Conservation (phyloP, 2,888 invertebrate genomes). For the Stomorhina lunata region DNA sequence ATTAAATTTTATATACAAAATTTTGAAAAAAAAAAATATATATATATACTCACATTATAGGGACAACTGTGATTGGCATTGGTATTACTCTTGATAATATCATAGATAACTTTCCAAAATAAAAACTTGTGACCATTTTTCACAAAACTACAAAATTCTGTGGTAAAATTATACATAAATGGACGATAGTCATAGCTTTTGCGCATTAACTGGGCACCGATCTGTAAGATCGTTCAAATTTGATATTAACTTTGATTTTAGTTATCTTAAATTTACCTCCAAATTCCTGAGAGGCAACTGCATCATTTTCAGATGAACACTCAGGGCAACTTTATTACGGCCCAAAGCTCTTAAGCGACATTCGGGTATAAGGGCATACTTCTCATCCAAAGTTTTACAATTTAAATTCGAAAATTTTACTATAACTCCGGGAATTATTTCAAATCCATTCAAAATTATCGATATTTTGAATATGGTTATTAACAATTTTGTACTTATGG, state of each 20-base stretch:
- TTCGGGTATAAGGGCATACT: background rate
- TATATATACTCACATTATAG: constrained; percentile 22
- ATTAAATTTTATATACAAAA: background rate
- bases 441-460: background rate
- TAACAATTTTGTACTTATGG: too few relatives aligned
- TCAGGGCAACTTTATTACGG: constrained; percentile 5
- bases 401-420: constrained; percentile 22
- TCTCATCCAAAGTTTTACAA: constrained; percentile 13
- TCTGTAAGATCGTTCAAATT: background rate
- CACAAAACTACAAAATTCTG: constrained; percentile 14
- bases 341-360: constrained; percentile 28
- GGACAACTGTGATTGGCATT: constrained; percentile 32
- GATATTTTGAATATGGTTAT: background rate
- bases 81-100: background rate
- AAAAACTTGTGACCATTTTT: background rate
- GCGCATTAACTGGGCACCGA: constrained; percentile 11
- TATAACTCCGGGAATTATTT: background rate
- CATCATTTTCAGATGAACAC: background rate
- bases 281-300: background rate
- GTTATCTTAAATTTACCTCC: background rate
- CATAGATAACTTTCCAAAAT: constrained; percentile 16
- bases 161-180: constrained; percentile 27
- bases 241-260: background rate
- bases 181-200: constrained; percentile 38
- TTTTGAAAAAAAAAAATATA: background rate